A percentile compares a stretch with the other conserved stretches of the same genome.
Conservation (phyloP, 1,140 invertebrate genomes). For the Yoshiicerus persimilis region DNA sequence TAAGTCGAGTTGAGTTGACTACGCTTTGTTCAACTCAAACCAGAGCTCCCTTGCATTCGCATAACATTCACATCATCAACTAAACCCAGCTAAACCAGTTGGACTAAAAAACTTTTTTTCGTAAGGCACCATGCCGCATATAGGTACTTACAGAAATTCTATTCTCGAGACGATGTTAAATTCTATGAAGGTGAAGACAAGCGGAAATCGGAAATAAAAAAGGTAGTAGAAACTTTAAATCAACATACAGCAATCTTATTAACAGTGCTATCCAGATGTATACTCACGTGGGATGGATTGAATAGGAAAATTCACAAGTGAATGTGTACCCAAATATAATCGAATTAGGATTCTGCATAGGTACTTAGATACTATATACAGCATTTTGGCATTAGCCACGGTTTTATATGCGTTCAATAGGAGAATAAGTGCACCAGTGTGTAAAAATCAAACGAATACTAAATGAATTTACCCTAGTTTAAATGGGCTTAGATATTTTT, state of each 20-base stretch:
- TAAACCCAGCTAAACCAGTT: background rate
- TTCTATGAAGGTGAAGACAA: background rate
- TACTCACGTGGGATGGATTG: background rate
- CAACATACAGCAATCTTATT: background rate
- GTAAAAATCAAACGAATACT: conserved; percentile 29
- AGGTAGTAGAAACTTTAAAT: background rate
- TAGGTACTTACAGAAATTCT: background rate
- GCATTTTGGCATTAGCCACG: background rate
- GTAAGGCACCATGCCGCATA: background rate
- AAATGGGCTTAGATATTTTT: background rate
- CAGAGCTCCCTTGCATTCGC: background rate
- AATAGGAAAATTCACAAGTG: background rate
- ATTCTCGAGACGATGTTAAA: background rate
- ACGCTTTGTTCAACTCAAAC: background rate
- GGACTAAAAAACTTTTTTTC: background rate
- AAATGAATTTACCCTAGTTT: conserved; percentile 22
- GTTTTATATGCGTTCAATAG: background rate
- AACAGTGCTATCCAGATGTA: background rate
- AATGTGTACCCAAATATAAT: background rate
- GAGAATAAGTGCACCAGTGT: background rate
- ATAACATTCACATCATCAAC: background rate
- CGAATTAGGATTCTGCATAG: background rate
- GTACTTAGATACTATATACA: background rate
- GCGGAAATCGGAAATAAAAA: conserved; percentile 16
- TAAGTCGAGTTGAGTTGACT: background rate